Base-by-base conservation (phyloP, 2,888 invertebrate species). In the Sarcophaga rosellei region DNA sequence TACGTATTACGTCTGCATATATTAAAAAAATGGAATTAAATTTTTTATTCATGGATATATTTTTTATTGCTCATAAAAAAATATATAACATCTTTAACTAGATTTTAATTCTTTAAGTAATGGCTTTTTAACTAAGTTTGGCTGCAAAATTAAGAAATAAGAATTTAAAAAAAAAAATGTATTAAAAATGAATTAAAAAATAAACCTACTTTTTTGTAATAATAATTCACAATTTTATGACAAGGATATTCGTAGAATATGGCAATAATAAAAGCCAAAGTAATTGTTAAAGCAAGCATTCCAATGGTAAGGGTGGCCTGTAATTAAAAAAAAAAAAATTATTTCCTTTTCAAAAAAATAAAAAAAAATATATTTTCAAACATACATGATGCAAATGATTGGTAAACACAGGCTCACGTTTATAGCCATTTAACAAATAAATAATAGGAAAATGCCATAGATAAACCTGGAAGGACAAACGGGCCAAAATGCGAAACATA, bases 401-500 rank as follows among this genome's bases (percentile, higher is more conserved):
- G 0, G 90, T 70, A 80, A 90, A 89, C 44, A 89, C 78, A 0
- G 93, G 92, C 25, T 92, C 89, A 82, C 90, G 89, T 83, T 87
- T 74, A 77, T 74, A 88, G 4, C 88, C 90, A 81, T 74, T 84
- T 81, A 88, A 66, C 65, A 89, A 66, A 65, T 88, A 92, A 85
- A 90, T 17, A 63, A 91, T 81, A 3, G 90, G 87, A 5, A 90
- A 75, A 77, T 93, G 93, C 90, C 92, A 91, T 0, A 93, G 66
- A 78, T 89, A 92, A 1, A 90, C 86, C 78, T 92, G 93, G 83
- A 89, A 92, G 11, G 92, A 92, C 25, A 93, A 85, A 47, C 90
- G 89, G 10, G 90, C 90, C 78, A 93, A 78, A 3, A 90, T 89
- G 0, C 90, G 89, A 62, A 91, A 91, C 6, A 90, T 21, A 5